phyloP scores from a whole-genome alignment of 2,113 vertebrate species.

The Scopus umbretta region DNA sequence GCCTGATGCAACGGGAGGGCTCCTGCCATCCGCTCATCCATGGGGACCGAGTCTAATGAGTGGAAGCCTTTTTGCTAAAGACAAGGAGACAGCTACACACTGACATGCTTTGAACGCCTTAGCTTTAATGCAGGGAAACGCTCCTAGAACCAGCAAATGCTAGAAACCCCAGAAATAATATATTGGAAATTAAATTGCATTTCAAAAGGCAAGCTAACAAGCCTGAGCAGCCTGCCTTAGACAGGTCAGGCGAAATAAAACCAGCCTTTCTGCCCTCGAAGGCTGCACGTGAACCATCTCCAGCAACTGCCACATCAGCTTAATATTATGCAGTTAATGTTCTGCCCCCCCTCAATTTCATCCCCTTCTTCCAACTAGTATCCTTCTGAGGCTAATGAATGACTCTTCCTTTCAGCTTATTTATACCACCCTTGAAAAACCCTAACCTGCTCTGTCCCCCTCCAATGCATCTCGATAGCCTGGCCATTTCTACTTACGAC shows the following conservation, averaged over 20 bases:
- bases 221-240: not conserved
- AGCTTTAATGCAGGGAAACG: accelerated
- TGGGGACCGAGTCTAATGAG: accelerated
- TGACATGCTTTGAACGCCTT: not conserved
- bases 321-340: not conserved
- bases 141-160: not conserved
- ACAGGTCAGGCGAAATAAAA: not conserved
- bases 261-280: not conserved
- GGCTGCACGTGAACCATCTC: not conserved
- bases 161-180: not conserved
- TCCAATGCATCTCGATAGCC: not conserved
- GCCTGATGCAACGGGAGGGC: not conserved
- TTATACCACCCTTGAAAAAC: not conserved
- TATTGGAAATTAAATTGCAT: not conserved
- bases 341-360: not conserved
- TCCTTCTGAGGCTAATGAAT: not conserved
- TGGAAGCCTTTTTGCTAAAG: not conserved
- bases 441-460: not conserved
- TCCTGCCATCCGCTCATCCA: not conserved
- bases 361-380: not conserved
- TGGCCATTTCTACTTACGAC: not conserved
- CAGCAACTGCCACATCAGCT: not conserved
- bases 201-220: not conserved
- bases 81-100: not conserved
- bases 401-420: not conserved